Base-by-base conservation (phyloP, 1,140 invertebrate species). In the Eubasilissa regina region DNA sequence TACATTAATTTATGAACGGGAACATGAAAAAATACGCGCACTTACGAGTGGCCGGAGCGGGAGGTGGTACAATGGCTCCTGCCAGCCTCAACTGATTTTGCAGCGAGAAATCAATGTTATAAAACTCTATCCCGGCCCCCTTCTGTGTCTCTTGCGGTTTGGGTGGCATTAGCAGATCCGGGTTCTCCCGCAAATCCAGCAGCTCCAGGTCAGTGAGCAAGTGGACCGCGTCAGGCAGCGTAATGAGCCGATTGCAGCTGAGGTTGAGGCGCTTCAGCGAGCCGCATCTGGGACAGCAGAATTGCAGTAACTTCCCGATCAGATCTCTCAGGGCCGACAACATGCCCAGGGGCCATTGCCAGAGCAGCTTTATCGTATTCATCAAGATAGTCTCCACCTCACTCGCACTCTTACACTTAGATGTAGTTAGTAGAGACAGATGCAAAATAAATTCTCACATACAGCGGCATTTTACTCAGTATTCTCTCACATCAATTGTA, bases 31-130 rank as follows among this genome's bases (percentile, higher is more conserved):
- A 76, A 80, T 4, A 15, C 48, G 8, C 9, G 48, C n/a, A 89
- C 89, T 86, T 86, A 94, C 93, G 91, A 72, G 91, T 91, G 8
- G 92, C 89, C 62, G 94, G 92, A 70, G 91, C 89, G 25, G 95
- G 93, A 47, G 93, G 91, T 15, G 95, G 93, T 21, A 96, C 93
- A 72, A 94, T 94, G 11, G 97, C 97, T 0, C 98, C 98, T 64
- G 98, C 98, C 76, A 99, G 87, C 78, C 97, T 90, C 25, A 99
- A 86, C 85, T 99, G 98, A 85, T 96, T 96, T 90, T 97, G 96
- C 25, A 99, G 90, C 0, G 97, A 99, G 90, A 99, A 99, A 88
- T 99, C 98, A 75, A 99, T 98, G 84, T 99, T 99, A 87, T 99
- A 99, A 90, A 96, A 99, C 86, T 98, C 94, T 13, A 97, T 90